Evolutionary conservation across 2,797 vertebrate genomes (phyloP), one percentile per base, ranked within the genome.

Genomic region (Poecile montanus): DNA sequence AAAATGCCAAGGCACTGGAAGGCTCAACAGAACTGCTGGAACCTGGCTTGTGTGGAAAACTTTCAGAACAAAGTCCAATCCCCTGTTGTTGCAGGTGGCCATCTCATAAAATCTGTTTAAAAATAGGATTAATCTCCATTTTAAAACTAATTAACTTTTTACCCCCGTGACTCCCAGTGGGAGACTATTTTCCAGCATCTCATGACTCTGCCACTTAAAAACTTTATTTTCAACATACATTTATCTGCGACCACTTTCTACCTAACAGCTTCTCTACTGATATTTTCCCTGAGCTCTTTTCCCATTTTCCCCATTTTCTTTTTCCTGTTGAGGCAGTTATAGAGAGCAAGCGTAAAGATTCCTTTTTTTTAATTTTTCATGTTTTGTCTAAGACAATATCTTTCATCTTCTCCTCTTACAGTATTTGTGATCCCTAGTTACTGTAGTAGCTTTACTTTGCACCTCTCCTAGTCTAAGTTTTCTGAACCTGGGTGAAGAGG

Each of bases 91-190:
- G 85, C 88, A 94, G 95, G 89, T 88, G 70, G 58, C 58, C 23
- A 20, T 90, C 68, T 84, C 70, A 66, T 16, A 62, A 36, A 89
- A 88, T 81, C 85, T 75, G 23, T 90, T 93, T 7, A 81, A 96
- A 95, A 94, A 88, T 60, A 94, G 79, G 70, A 94, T 94, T 93
- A 93, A 90, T 91, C 82, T 88, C 54, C 66, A 81, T 91, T 40
- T 88, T 90, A 91, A 91, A 96, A 72, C 95, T 91, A 96, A 96
- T 96, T 96, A 96, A 91, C 93, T 93, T 91, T 72, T 91, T 94
- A 83, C 76, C 76, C 88, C n/a, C 0, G 0, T 90, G 58, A 68
- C n/a, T 96, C 91, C 91, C 94, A 34, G 22, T 75, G 89, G 91
- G 76, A 94, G 22, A 80, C 11, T 54, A 45, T 89, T 65, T 93